Base-by-base conservation (phyloP, 1,140 invertebrate species). In the Dendrolimus kikuchii region DNA sequence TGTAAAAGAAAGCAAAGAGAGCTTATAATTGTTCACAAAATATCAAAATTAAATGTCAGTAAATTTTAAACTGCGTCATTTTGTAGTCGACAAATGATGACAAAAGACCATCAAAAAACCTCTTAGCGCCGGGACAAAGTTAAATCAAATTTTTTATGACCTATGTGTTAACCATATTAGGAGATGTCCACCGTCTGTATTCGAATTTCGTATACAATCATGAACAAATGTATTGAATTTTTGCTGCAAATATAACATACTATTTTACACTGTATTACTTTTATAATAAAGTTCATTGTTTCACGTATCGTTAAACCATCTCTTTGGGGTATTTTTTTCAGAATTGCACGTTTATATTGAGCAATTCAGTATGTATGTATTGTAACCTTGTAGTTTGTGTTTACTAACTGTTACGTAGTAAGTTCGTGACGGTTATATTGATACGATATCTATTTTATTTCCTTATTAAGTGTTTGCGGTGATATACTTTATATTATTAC, bases 91-190 rank as follows among this genome's bases (percentile, higher is more conserved):
- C 23, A n/a, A n/a, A 49, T 36, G 38, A 49, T 40, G 38, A 49
- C 38, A 49, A 44, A 45, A 7, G 10, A 38, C 51, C 8, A 52
- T 40, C 41, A 52, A 49, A 48, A 46, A 46, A 44, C 7, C 38
- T 49, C 5, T 59, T 55, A 59, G 49, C 57, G 23, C 42, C 54
- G 46, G 43, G 49, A 57, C 65, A 59, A 66, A 70, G 66, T 62
- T 59, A 59, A 66, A 59, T 63, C 23, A 23, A 23, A 10, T 64
- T 53, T 54, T 62, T 74, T 71, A 56, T 67, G 61, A 72, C 62
- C 49, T 40, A 68, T 54, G 64, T 68, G 66, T 53, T 72, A 71
- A 74, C 36, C 40, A 40, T 39, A 60, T 63, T 57, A 52, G 45
- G 52, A 49, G 40, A 36, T 42, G 39, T 42, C 10, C 52, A 49